These are phyloP conservation scores for Tachystola acroxantha DNA, from an alignment of 2,888 invertebrate species.

Conservation along the genomic window DNA sequence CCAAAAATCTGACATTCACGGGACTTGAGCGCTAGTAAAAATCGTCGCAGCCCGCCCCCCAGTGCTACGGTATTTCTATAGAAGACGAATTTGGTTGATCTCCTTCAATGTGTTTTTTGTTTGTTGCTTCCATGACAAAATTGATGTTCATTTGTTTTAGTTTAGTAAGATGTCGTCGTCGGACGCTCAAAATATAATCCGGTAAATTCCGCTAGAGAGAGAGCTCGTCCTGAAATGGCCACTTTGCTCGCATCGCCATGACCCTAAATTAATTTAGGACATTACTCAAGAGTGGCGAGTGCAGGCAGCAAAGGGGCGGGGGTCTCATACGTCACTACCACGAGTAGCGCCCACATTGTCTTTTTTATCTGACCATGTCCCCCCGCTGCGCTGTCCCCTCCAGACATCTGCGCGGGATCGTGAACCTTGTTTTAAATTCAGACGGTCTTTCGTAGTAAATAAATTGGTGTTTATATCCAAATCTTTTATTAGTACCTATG, in stretches of 20 bases:
- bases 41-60: too few relatives aligned
- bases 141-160: too few relatives aligned
- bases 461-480: constrained; percentile 1
- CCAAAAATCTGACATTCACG: too few relatives aligned
- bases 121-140: too few relatives aligned
- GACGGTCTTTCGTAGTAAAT: not conserved
- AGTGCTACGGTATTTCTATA: too few relatives aligned
- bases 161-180: not conserved
- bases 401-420: not conserved
- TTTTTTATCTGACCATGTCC: constrained; percentile 26
- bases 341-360: constrained; percentile 25
- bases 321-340: constrained; percentile 38
- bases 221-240: constrained; percentile 6
- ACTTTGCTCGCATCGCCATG: constrained; percentile 25
- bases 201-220: constrained; percentile 1
- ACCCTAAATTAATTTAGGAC: constrained; percentile 36
- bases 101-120: too few relatives aligned
- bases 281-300: constrained; percentile 31
- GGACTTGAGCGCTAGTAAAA: too few relatives aligned
- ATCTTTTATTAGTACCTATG: too few relatives aligned
- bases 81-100: too few relatives aligned
- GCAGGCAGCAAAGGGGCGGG: constrained; percentile 21
- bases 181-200: not conserved
- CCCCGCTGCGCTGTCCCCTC: constrained; percentile 1
- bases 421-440: constrained; percentile 4